Evolutionary conservation across 2,888 invertebrate species (phyloP), one percentile per base, ranked within the genome.

Genomic region (Pandemis cinnamomeana): DNA sequence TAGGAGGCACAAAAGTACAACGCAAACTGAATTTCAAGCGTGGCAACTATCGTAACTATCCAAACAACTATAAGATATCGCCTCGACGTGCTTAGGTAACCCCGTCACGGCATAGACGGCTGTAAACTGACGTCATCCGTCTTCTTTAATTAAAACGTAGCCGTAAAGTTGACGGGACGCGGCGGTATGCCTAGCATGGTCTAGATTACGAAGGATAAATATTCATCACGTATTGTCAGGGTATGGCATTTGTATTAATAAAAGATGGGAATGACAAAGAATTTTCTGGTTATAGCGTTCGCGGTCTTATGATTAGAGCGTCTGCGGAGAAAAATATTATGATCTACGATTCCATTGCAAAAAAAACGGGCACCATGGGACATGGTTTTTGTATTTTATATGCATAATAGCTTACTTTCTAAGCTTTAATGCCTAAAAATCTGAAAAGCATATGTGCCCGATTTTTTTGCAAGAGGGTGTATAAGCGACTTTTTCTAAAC

Each of bases 61-160:
- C 66, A 60, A 73, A 70, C 69, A 73, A 27, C 60, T 66, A 60
- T 73, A 53, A 74, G 70, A 66, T 70, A 69, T 51, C 51, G 53
- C 55, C 53, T 44, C 55, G 62, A 68, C 70, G 70, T 73, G 66
- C 53, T 74, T 71, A 60, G 67, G 36, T 13, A 74, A 42, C 27
- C 48, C 10, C 44, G 70, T 70, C 73, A 70, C 66, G 71, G 15
- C 66, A 67, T 46, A 55, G 68, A 62, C 60, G 66, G 58, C 20
- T 51, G n/a, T 41, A 41, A 42, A 42, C 55, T 48, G 58, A 60
- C 61, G 62, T 51, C 53, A 71, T 74, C 46, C 61, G 20, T 74
- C 71, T 62, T 20, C 41, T 74, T 74, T 74, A 71, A 74, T 74
- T 74, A 74, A 74, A 74, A 44, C 67, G 67, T 71, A 71, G 64